Evolutionary conservation across 2,888 invertebrate species (phyloP).

Genomic region (Hypsopygia costalis): DNA sequence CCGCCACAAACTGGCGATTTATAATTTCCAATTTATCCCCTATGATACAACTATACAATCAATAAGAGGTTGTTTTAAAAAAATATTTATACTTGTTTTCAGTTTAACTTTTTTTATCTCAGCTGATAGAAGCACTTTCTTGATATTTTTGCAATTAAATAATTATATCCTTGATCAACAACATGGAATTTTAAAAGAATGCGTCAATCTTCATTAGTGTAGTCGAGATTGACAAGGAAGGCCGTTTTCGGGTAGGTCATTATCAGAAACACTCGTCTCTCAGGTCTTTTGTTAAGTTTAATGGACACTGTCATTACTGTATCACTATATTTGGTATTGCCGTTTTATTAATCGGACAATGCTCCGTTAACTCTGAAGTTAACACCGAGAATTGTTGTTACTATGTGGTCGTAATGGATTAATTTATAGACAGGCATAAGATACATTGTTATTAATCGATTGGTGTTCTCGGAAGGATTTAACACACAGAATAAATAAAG

Average conservation of each 20-base stretch:
- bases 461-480: too few species aligned
- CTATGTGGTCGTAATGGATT: slow-evolving; percentile 15
- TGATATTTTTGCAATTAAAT: not conserved
- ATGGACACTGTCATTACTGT: slow-evolving; percentile 42
- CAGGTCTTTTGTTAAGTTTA: slow-evolving; percentile 40
- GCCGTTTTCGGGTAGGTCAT: slow-evolving; percentile 38
- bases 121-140: not conserved
- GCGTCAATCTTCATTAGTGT: slow-evolving; percentile 50
- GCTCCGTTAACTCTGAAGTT: slow-evolving; percentile 21
- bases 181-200: slow-evolving; percentile 21
- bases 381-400: slow-evolving; percentile 12
- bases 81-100: too few species aligned
- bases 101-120: not conserved
- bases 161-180: not conserved
- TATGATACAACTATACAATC: too few species aligned
- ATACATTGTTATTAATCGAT: slow-evolving; percentile 5
- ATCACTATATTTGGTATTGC: slow-evolving; percentile 42
- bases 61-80: too few species aligned
- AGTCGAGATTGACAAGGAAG: slow-evolving; percentile 53
- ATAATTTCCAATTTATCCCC: too few species aligned
- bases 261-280: slow-evolving; percentile 42
- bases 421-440: slow-evolving; percentile 7
- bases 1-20: too few species aligned
- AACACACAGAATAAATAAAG: too few species aligned
- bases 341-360: slow-evolving; percentile 41